Evolutionary conservation across 2,888 invertebrate species (phyloP), one percentile per base, ranked within the genome.

Genomic region (Ormyrus rosae): DNA sequence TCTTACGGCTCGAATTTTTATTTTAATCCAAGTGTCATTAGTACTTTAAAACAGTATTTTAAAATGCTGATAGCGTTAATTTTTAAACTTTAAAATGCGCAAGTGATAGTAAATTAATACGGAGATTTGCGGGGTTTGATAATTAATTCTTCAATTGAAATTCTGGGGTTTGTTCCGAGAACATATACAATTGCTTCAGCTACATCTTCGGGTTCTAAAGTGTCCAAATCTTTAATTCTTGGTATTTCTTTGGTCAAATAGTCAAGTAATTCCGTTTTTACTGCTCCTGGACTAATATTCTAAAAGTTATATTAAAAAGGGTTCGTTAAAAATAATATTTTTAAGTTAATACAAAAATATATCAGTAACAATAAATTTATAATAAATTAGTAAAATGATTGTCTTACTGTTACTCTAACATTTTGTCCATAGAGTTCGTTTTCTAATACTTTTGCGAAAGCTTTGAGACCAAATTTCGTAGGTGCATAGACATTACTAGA

Each of bases 281-380:
- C 93, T 83, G 93, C 87, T 13, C 94, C 94, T 0, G 94, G 94
- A 64, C 93, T 94, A 67, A 94, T 89, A 84, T 93, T 94, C 94
- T 94, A 85, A 8, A 86, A 87, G 75, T 34, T 34, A 34, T 34
- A 34, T 34, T 34, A 3, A 34, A 34, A 34, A 34, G 34, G 34
- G 34, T 34, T 34, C 34, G 3, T 34, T 34, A 4, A 34, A 34
- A 34, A 34, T 34, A 34, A 34, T 34, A 34, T 34, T 34, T 34
- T 34, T 34, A 34, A 34, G 34, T 34, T 34, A 34, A 34, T 34
- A 34, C 34, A 34, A 34, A 34, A 34, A 34, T 4, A 34, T 4
- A 34, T 3, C 34, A 34, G 34, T 34, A 34, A 34, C 34, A 34
- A 34, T 34, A 34, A 1, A 34, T 34, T 34, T 34, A 34, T 4